Base-by-base conservation (phyloP, 2,888 invertebrate species). In the Nezara viridula region DNA sequence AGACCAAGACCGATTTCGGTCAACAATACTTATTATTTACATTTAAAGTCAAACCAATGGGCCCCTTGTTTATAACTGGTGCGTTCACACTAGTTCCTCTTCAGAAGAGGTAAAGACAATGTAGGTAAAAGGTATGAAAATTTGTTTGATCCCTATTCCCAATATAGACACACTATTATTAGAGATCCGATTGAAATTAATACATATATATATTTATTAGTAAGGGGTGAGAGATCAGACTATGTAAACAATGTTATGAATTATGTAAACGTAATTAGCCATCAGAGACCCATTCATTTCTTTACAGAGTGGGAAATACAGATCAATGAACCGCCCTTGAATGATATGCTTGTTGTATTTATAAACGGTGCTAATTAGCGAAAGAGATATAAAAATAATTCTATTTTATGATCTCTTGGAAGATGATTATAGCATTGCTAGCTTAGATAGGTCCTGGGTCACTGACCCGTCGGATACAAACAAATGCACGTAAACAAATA, bases 261-360 rank as follows among this genome's bases (percentile, higher is more conserved):
- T 32, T 73, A 73, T 0, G 19, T 37, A 37, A 37, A 6, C 21
- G 16, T 21, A 5, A 73, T 19, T 14, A 37, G 32, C 60, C 27
- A 60, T 37, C 37, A 37, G 0, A 7, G 66, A 37, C 19, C 27
- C 66, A 73, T 37, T 73, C 32, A 73, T 73, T 73, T 16, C 14
- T 12, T 60, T 19, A 32, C 14, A 19, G 16, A 21, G 66, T 14
- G 66, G 21, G 0, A 73, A 19, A 7, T 73, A 21, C 9, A 73
- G 66, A 2, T 37, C 66, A 73, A 73, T 37, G 66, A 60, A 73
- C 66, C 16, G 66, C 19, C 66, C 66, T 73, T 73, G 66, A 73
- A 73, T 73, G 37, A 73, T 37, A 37, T 37, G 16, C 32, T 16
- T 27, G 27, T 55, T 55, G 9, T n/a, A 4, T 73, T 73, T 73